Base-by-base conservation (phyloP, 2,888 invertebrate genomes). In the Melieria picta region DNA sequence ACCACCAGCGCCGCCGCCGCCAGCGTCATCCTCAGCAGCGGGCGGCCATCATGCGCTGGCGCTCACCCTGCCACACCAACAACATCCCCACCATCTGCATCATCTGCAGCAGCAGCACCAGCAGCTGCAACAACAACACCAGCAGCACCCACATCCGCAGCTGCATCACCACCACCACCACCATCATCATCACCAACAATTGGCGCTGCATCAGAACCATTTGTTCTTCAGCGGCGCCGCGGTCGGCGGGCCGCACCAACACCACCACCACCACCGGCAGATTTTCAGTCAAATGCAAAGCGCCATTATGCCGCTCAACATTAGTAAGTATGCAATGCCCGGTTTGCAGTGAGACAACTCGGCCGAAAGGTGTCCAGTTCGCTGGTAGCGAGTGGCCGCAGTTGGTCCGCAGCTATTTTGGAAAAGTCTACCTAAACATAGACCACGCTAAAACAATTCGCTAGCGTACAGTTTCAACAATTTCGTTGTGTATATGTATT, bases 281-380 rank as follows among this genome's bases (percentile, higher is more conserved):
- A 82, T 86, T 78, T 86, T 86, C 80, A 84, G 85, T 77, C 86
- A 86, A 67, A 81, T 86, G 82, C 86, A 86, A 78, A 84, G 83
- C 76, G 85, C 83, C 61, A 81, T 87, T 66, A 83, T 87, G 83
- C 87, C 87, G 77, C 81, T 87, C 78, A 86, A 86, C 80, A 84
- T 87, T 77, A 87, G 87, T 87, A 87, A 87, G 87, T 87, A 86
- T 80, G 13, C 0, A 46, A 72, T 71, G 66, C 50, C 46, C 30
- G 30, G 30, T 30, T 30, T 30, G 30, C 30, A 30, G 30, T 30
- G 30, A 1, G 30, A 30, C 30, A 30, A 30, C 30, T 30, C 30
- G 30, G 30, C 30, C 30, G 30, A 30, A 30, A 30, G 3, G 30
- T 30, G 30, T 30, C 30, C 30, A 30, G 30, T 16, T 1, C 16